Percentiles rank a stretch among this genome's conserved stretches.
Evolutionary conservation across 2,113 vertebrate genomes (phyloP).

Genomic region (Platycercus adscitus): DNA sequence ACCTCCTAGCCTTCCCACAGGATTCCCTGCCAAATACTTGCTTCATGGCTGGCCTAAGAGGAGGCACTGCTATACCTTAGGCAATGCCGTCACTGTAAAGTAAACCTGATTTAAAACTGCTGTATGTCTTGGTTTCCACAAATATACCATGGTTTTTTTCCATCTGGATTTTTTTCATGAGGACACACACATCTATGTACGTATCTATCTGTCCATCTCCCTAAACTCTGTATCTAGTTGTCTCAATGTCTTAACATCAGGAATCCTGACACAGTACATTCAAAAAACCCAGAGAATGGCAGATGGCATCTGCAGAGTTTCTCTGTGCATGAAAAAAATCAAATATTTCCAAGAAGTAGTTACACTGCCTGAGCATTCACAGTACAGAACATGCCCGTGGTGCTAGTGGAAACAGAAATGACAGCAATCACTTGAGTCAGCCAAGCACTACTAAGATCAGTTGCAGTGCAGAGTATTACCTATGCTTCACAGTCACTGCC

Average conservation of each 20-base stretch:
- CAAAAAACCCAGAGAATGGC: neutral
- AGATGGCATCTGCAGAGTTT: neutral
- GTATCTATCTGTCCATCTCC: neutral
- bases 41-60: neutral
- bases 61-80: neutral
- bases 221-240: neutral
- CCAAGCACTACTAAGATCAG: neutral
- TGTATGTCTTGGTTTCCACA: neutral
- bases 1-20: neutral
- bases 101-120: neutral
- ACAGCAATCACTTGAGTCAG: slow-evolving; percentile 36
- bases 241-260: neutral
- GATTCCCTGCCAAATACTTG: neutral
- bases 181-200: neutral
- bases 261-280: neutral
- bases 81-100: neutral
- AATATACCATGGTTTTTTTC: neutral
- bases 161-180: neutral
- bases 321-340: neutral
- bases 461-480: neutral
- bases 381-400: neutral
- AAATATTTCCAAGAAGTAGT: neutral
- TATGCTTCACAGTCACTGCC: neutral
- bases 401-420: slow-evolving; percentile 33
- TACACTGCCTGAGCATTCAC: neutral